These are phyloP conservation scores for Porites lutea DNA, from an alignment of 64 coral and sea anemone genomes.

Conservation along the genomic window DNA sequence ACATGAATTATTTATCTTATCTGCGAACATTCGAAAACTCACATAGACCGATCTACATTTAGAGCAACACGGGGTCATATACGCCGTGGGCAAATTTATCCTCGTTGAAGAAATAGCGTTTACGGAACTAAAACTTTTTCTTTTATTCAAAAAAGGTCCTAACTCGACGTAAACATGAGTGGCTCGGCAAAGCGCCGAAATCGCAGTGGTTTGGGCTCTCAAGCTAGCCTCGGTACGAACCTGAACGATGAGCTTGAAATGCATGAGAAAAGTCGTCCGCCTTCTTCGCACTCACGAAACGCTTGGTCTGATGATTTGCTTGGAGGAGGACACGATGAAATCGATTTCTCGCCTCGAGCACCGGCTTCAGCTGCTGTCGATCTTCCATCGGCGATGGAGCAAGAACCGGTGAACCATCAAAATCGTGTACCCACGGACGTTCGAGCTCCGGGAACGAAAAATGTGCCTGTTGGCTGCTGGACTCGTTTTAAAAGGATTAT, in stretches of 20 bases:
- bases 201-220: slow-evolving; percentile 76
- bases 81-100: not conserved
- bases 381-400: slow-evolving; percentile 93
- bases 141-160: slow-evolving; percentile 38
- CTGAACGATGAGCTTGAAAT: slow-evolving; percentile 94
- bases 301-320: slow-evolving; percentile 95
- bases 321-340: slow-evolving; percentile 85
- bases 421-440: slow-evolving; percentile 85
- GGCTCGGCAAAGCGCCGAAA: slow-evolving; percentile 76
- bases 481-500: slow-evolving; percentile 95
- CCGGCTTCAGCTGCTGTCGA: slow-evolving; percentile 95
- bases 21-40: not conserved
- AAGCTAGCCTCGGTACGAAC: slow-evolving; percentile 90
- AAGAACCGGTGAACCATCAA: slow-evolving; percentile 84
- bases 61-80: not conserved
- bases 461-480: slow-evolving; percentile 96
- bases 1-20: slow-evolving; percentile 41
- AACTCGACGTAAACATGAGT: slow-evolving; percentile 66
- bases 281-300: slow-evolving; percentile 88
- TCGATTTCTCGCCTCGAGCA: slow-evolving; percentile 83
- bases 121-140: not conserved
- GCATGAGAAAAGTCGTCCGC: slow-evolving; percentile 77
- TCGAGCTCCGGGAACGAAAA: slow-evolving; percentile 89
- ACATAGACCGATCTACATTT: slow-evolving; percentile 19
- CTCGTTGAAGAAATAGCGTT: not conserved